Evolutionary conservation across 2,888 invertebrate genomes (phyloP), one percentile per base, ranked within the genome.

Genomic region (Spilarctia lutea): DNA sequence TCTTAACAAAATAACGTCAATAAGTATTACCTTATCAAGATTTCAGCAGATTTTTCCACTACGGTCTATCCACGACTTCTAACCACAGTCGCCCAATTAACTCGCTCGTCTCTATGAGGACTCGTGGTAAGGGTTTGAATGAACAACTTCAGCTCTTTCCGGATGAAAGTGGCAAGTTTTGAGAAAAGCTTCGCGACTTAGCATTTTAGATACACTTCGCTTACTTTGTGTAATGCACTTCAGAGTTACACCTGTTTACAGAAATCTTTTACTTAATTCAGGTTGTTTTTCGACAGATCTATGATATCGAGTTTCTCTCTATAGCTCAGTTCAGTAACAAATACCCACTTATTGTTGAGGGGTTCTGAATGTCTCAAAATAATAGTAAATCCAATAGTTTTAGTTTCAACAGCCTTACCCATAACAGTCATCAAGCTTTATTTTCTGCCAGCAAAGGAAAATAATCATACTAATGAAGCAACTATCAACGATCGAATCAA

Each of bases 141-240:
- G 33, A 20, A 56, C 8, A 35, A 35, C n/a, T 39, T 42, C 71
- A 35, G 30, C 52, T 65, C 60, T 52, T 74, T 71, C 60, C 52
- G 39, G 68, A 65, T 68, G 63, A 42, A 75, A 82, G 81, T 80
- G 74, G 75, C 66, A 85, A 85, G 81, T 83, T 83, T 56, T 63
- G 70, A 24, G 27, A n/a, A 42, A 84, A 83, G 74, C 52, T 81
- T 76, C 42, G 16, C 8, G 67, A 77, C 76, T 79, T 77, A 67
- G 65, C 68, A 74, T 72, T 72, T 74, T 75, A 73, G 73, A 75
- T 72, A 77, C 71, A 70, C 65, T 84, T 65, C 68, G 67, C 75
- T 75, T 27, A 72, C 73, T 77, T 68, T 67, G 27, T 52, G 68
- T 80, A 68, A 75, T 77, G 71, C 74, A 79, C 48, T 78, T 75